Conservation (phyloP, 2,888 invertebrate genomes). For the Aethes cnicana region DNA sequence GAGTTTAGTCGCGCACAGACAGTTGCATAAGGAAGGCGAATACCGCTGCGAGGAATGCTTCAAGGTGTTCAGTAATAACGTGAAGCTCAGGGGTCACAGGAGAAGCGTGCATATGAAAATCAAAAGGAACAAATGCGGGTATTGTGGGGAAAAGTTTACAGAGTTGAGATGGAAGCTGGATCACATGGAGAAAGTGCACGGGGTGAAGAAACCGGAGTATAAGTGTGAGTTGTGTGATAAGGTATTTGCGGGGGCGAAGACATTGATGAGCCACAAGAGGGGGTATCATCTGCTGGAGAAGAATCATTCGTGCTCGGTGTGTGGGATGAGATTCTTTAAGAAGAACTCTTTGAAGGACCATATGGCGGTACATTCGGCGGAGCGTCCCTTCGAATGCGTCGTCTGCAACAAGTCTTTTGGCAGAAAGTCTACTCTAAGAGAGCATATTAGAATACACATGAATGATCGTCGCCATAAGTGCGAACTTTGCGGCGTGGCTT, state of each 20-base stretch:
- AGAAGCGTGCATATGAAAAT: constrained; percentile 7
- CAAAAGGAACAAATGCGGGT: constrained; percentile 41
- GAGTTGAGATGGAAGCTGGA: constrained; percentile 27
- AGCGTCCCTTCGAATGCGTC: constrained; percentile 47
- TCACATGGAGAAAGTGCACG: constrained; percentile 28
- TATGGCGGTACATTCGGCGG: constrained; percentile 47
- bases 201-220: constrained; percentile 38
- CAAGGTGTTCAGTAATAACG: constrained; percentile 32
- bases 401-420: constrained; percentile 52
- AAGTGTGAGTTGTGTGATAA: constrained; percentile 40
- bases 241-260: constrained; percentile 46
- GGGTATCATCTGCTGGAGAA: constrained; percentile 60
- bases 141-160: constrained; percentile 55
- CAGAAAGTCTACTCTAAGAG: constrained; percentile 43
- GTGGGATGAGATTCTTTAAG: constrained; percentile 55
- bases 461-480: constrained; percentile 39
- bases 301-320: constrained; percentile 52
- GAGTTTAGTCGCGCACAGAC: constrained; percentile 10
- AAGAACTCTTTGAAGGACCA: constrained; percentile 48
- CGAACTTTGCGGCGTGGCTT: constrained; percentile 37
- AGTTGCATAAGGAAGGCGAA: constrained; percentile 17
- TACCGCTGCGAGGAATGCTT: constrained; percentile 55
- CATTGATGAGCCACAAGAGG: constrained; percentile 53
- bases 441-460: constrained; percentile 50
- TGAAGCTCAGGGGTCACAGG: constrained; percentile 7